phyloP scores from a whole-genome alignment of 2,888 invertebrate species.

The Magallana nippona region DNA sequence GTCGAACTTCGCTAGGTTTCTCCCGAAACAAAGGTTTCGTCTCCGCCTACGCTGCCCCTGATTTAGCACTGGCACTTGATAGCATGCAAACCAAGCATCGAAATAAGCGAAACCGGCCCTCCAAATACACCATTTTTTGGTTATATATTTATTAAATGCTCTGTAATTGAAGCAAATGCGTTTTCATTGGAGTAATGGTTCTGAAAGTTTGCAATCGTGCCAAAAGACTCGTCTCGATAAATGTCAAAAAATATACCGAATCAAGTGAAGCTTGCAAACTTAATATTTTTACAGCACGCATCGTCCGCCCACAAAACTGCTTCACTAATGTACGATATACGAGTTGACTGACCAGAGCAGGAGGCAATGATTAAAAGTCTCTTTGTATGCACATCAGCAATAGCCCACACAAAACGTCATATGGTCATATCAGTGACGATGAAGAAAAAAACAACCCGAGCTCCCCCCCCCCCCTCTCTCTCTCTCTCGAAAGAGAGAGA shows the following conservation, averaged over 20 bases:
- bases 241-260: not conserved
- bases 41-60: conserved; percentile 4
- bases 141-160: not conserved
- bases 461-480: no score
- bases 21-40: conserved; percentile 6
- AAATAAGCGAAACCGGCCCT: not conserved
- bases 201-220: conserved; percentile 5
- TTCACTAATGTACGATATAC: not conserved
- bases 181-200: not conserved
- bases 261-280: not conserved
- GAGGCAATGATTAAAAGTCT: no score
- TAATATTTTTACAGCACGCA: conserved; percentile 14
- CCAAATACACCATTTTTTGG: not conserved
- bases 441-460: no score
- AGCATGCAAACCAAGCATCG: conserved; percentile 20
- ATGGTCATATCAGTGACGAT: no score
- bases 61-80: not conserved
- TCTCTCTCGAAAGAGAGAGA: no score
- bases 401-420: no score
- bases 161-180: conserved; percentile 2
- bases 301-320: conserved; percentile 10
- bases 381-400: no score
- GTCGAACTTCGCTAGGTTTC: not conserved
- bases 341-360: not conserved
- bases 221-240: not conserved